Evolutionary conservation across 2,888 invertebrate species (phyloP), one percentile per base, ranked within the genome.

Genomic region (Rhyacophila evoluta): DNA sequence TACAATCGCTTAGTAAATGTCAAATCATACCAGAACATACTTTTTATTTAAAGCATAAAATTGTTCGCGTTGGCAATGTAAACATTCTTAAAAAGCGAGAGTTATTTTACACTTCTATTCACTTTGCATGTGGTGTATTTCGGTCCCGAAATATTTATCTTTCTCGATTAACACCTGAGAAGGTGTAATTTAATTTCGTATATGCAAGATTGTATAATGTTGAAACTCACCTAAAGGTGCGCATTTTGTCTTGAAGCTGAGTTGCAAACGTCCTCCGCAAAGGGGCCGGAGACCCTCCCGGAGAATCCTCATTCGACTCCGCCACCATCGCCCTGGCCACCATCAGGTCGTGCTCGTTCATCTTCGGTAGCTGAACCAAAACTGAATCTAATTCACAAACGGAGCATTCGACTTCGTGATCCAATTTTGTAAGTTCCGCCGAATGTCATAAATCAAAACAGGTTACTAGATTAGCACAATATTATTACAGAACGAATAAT

Each of bases 271-370:
- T 92, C 85, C 93, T 94, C 82, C 93, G 90, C 15, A 92, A 85
- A 0, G 92, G 92, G 8, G 88, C 89, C 0, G 92, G 92, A 0
- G 92, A 92, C 27, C 90, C 91, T 5, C 91, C 91, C 0, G 92
- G 91, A 1, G 91, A 91, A 81, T 55, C 88, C 87, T 84, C 38
- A 10, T 28, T 36, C 0, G 39, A 41, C 8, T 92, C 91, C 0
- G 91, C 91, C 10, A 93, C 93, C 84, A 95, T 88, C 11, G 94
- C 94, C 78, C 93, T 92, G 2, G 95, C 95, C 84, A 95, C 87
- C 83, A 92, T 91, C 81, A 95, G 85, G 86, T 94, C 93, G 85
- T 92, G 91, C 86, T 95, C 95, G 87, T 94, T 93, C 94, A 95
- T 93, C 72, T 74, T 29, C 33, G 28, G 28, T 27, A 70, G 33